These are phyloP conservation scores for Drosophila arawakana DNA, from an alignment of 1,140 invertebrate genomes.

Conservation along the genomic window DNA sequence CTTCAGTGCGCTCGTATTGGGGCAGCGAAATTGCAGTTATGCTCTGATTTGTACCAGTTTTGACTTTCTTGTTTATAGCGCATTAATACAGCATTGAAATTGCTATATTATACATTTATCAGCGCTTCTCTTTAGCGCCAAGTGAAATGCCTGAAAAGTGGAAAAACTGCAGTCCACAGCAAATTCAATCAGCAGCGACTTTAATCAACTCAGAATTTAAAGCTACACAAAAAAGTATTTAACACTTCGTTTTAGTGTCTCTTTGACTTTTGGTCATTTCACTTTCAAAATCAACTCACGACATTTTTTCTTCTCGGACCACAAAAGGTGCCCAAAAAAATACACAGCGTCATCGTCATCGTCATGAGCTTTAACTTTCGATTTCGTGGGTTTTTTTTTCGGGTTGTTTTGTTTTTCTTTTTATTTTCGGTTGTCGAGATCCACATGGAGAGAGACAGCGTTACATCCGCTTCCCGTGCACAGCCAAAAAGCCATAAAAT, in stretches of 20 bases:
- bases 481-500: conserved; percentile 71
- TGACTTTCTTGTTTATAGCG: conserved; percentile 84
- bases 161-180: conserved; percentile 27
- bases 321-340: conserved; percentile 59
- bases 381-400: conserved; percentile 60
- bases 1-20: conserved; percentile 34
- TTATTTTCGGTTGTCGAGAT: conserved; percentile 8
- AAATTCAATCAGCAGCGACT: background rate
- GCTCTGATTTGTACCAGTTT: conserved; percentile 85
- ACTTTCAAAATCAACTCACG: conserved; percentile 79
- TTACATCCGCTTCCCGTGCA: conserved; percentile 79
- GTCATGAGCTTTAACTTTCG: conserved; percentile 67
- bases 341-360: conserved; percentile 67
- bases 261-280: conserved; percentile 68
- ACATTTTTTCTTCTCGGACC: conserved; percentile 54
- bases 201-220: conserved; percentile 3
- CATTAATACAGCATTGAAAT: conserved; percentile 75
- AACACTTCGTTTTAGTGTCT: conserved; percentile 12
- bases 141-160: conserved; percentile 51
- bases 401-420: conserved; percentile 19
- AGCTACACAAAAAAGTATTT: background rate
- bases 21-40: conserved; percentile 84
- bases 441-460: conserved; percentile 7
- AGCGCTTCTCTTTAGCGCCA: conserved; percentile 60
- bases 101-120: conserved; percentile 82